A percentile compares a stretch with the other conserved stretches of the same genome.
These are phyloP conservation scores for Aleiodes leptofemur DNA, from an alignment of 2,888 invertebrate species.

Conservation along the genomic window DNA sequence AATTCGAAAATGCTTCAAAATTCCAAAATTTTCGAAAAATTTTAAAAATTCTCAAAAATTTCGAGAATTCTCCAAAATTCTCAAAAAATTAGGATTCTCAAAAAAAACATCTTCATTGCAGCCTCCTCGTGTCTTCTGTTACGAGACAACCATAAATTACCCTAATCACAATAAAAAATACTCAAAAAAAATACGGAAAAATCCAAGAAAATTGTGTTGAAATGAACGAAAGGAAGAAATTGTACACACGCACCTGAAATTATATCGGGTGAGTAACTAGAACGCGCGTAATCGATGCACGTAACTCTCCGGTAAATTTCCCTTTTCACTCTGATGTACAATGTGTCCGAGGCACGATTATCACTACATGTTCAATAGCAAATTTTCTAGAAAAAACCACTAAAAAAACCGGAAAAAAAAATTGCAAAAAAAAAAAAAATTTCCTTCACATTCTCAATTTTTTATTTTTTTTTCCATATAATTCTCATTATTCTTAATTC, in stretches of 20 bases:
- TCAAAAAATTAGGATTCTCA: too few relatives aligned
- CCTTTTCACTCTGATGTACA: conserved; percentile 41
- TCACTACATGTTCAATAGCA: conserved; percentile 20
- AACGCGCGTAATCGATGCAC: conserved; percentile 43
- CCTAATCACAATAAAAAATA: background rate
- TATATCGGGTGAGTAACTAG: conserved; percentile 30
- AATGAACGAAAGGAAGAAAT: too few relatives aligned
- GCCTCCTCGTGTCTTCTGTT: too few relatives aligned
- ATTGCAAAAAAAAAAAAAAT: conserved; percentile 11
- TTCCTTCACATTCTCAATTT: background rate
- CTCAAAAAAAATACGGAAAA: background rate
- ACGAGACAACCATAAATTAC: background rate
- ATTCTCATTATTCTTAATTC: background rate
- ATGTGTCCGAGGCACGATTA: conserved; percentile 17
- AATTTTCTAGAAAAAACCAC: background rate
- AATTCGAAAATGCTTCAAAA: too few relatives aligned
- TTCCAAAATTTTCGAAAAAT: too few relatives aligned
- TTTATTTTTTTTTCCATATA: background rate
- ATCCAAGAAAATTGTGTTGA: too few relatives aligned
- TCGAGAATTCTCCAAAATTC: too few relatives aligned
- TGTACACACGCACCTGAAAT: conserved; percentile 31
- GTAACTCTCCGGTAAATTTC: conserved; percentile 44
- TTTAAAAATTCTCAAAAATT: too few relatives aligned
- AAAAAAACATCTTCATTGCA: too few relatives aligned
- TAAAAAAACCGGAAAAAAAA: background rate